Evolutionary conservation across 2,888 invertebrate species (phyloP).

Genomic region (Rhyacophila evoluta): DNA sequence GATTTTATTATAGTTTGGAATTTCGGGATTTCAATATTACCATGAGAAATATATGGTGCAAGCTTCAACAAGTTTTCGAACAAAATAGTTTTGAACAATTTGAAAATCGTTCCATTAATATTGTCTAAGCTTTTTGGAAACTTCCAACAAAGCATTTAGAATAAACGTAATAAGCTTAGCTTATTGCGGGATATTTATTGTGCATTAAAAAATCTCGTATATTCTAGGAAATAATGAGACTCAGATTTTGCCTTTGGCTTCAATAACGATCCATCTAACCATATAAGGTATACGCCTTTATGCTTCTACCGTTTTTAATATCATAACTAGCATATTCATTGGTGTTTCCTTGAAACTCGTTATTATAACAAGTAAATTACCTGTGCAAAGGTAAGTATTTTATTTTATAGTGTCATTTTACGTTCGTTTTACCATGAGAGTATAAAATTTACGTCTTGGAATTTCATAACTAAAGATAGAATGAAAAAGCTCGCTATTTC

Average conservation of each 20-base stretch:
- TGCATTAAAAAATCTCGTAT: background rate
- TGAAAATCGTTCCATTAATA: too few species aligned
- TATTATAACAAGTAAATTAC: slow-evolving; percentile 13
- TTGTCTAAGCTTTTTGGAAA: too few species aligned
- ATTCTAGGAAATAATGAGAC: background rate
- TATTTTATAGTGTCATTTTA: slow-evolving; percentile 22
- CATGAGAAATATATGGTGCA: too few species aligned
- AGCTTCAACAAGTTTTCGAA: too few species aligned
- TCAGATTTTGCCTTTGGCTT: background rate
- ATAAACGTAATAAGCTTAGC: too few species aligned
- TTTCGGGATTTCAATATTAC: too few species aligned
- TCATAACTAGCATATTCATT: background rate
- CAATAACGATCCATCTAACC: background rate
- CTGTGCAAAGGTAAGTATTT: background rate
- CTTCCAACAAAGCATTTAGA: too few species aligned
- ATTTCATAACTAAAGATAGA: background rate
- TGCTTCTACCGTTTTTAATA: background rate
- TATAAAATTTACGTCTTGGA: background rate
- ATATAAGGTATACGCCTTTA: background rate
- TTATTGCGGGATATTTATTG: background rate
- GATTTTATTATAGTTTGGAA: too few species aligned
- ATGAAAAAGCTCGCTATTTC: background rate
- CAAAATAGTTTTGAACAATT: too few species aligned
- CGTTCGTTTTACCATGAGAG: background rate
- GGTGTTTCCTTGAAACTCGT: background rate